Evolutionary conservation across 2,113 vertebrate genomes (phyloP), one percentile per base, ranked within the genome.

Genomic region (Euleptes europaea): DNA sequence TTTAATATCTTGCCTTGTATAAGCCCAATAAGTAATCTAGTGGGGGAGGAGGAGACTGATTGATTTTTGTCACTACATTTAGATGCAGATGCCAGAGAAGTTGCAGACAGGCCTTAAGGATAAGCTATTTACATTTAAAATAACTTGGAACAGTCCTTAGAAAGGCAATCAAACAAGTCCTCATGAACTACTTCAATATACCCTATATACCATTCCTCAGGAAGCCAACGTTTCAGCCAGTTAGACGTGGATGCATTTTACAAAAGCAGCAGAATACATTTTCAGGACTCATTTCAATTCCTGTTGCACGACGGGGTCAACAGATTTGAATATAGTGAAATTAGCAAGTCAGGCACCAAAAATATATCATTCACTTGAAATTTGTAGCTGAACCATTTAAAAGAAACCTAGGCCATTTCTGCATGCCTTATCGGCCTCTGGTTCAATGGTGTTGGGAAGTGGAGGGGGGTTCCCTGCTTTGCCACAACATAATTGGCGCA

Each of bases 1-100:
- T 94, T 93, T 93, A 90, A 91, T 94, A 93, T 87, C 93, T 93
- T 66, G 71, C 26, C 17, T 88, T 92, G 91, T 82, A 57, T 88
- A 88, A 92, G 82, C 82, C 74, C 86, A 82, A 83, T 79, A 87
- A 86, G 75, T 35, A 91, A 87, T 11, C 69, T 84, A 84, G 66
- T 40, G 47, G 70, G 80, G 82, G 67, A 51, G 82, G 42, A 76
- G 60, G 35, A 88, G 42, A 28, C 35, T 65, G 80, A 87, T 65
- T 51, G 85, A 84, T 89, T 92, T 87, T 83, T 90, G 78, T 85
- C n/a, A 1, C 26, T 80, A 66, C 1, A 11, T 47, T 42, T 84
- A 42, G 69, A 9, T 0, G 80, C 69, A 84, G 78, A 3, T 3
- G 44, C 28, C 85, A 89, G 84, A 89, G 86, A 66, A 90, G 10